Conservation (phyloP, 1,140 invertebrate species). For the Helicorthomorpha holstii region DNA sequence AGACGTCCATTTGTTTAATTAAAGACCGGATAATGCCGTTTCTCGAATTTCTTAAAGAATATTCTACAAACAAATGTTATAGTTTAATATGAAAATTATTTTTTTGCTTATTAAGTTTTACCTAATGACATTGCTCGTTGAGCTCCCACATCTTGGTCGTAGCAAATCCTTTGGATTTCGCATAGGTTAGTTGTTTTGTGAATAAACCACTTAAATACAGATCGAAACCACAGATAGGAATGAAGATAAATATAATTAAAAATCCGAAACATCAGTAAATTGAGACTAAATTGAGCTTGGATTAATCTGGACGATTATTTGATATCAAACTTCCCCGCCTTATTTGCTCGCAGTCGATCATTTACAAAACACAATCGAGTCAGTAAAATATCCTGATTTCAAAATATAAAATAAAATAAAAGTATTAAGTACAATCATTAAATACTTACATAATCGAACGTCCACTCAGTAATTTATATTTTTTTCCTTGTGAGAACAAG, state of each 20-base stretch:
- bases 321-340: no score
- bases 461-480: no score
- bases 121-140: slow-evolving; percentile 51
- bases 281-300: no score
- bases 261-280: neutral
- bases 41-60: neutral
- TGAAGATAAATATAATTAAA: neutral
- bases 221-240: slow-evolving; percentile 15
- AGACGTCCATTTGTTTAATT: neutral
- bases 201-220: slow-evolving; percentile 62
- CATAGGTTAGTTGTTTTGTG: slow-evolving; percentile 66
- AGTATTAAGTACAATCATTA: no score
- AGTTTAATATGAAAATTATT: neutral
- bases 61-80: neutral
- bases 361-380: no score
- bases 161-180: slow-evolving; percentile 81
- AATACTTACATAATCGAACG: no score
- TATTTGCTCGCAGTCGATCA: no score
- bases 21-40: neutral
- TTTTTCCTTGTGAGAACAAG: no score
- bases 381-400: no score
- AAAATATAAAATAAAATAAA: no score
- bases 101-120: slow-evolving; percentile 16
- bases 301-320: no score
- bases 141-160: slow-evolving; percentile 54